phyloP scores from a whole-genome alignment of 2,797 vertebrate species.

The Petrocephalus schoutedeni region DNA sequence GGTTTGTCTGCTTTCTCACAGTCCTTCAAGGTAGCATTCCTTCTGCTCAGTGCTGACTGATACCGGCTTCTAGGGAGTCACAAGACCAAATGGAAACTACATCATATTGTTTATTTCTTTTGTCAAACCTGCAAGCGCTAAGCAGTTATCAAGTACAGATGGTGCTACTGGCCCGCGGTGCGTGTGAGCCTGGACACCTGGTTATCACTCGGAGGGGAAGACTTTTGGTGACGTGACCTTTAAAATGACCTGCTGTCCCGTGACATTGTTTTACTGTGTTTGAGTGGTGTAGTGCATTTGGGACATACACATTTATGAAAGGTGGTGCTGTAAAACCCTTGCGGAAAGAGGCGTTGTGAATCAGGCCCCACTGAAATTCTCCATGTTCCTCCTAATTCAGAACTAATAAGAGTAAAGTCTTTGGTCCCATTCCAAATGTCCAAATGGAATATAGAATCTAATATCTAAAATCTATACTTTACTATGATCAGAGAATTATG shows the following conservation, averaged over 20 bases:
- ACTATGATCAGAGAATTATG: neutral
- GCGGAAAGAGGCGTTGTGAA: neutral
- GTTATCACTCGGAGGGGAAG: neutral
- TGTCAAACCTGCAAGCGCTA: neutral
- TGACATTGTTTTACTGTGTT: neutral
- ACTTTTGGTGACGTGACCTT: neutral
- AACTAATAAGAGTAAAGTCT: neutral
- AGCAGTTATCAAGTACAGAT: neutral
- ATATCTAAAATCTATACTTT: neutral
- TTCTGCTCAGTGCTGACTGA: neutral
- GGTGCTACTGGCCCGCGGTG: neutral
- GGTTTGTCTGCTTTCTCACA: constrained; percentile 35
- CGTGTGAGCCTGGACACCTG: neutral
- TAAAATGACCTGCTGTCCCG: neutral
- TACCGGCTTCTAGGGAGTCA: neutral
- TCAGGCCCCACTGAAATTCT: neutral
- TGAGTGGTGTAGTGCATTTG: constrained; percentile 6
- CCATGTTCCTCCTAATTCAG: neutral
- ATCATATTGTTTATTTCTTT: neutral
- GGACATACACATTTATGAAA: neutral
- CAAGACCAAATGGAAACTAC: neutral
- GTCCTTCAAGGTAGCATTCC: constrained; percentile 41
- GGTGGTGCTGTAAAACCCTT: neutral
- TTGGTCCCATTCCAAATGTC: neutral
- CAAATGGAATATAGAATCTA: neutral